phyloP scores from a whole-genome alignment of 2,888 invertebrate genomes.

The Apamea monoglypha region DNA sequence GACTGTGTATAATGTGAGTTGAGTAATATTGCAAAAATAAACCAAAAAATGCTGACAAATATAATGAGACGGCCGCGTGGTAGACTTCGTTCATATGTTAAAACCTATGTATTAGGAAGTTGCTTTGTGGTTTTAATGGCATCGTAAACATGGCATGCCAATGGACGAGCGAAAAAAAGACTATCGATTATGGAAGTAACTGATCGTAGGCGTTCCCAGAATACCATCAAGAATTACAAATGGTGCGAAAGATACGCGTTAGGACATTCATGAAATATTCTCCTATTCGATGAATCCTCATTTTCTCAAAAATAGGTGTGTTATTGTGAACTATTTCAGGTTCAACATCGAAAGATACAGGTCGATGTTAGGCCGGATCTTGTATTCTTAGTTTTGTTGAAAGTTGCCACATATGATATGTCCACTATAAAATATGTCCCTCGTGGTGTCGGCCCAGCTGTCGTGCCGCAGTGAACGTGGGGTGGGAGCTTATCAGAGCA shows the following conservation, averaged over 20 bases:
- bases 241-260: neutral
- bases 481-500: conserved; percentile 16
- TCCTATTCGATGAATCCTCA: neutral
- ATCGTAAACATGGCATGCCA: conserved; percentile 1
- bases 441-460: conserved; percentile 6
- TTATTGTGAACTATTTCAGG: neutral
- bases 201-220: neutral
- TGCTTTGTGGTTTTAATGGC: conserved; percentile 8
- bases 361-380: neutral
- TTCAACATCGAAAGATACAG: neutral
- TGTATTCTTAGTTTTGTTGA: neutral
- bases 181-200: neutral
- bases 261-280: neutral
- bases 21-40: too few species aligned
- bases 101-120: neutral
- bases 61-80: too few species aligned
- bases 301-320: neutral
- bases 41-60: too few species aligned
- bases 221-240: neutral
- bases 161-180: neutral
- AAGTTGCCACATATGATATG: neutral
- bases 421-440: too few species aligned
- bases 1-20: too few species aligned
- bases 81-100: too few species aligned
- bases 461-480: too few species aligned